Conservation (phyloP, 2,113 vertebrate species). For the Dipodomys merriami region DNA sequence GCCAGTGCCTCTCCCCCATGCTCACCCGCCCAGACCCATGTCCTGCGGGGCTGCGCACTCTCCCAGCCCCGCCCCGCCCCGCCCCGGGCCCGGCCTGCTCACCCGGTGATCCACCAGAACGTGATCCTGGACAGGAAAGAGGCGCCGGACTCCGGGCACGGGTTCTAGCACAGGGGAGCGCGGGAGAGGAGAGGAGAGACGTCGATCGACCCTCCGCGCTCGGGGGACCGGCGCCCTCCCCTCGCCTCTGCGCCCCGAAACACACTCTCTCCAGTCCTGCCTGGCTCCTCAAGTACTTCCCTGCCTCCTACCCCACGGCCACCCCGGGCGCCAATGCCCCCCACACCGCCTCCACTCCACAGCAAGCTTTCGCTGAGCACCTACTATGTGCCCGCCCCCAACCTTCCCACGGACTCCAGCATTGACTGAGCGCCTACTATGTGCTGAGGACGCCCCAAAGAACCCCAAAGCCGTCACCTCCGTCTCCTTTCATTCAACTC, state of each 20-base stretch:
- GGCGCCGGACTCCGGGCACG: slow-evolving; percentile 93
- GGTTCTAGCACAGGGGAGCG: slow-evolving; percentile 88
- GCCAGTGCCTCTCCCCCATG: too few relatives aligned
- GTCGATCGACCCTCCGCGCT: not conserved
- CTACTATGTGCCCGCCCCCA: not conserved
- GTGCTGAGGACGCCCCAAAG: not conserved
- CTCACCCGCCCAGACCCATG: too few relatives aligned
- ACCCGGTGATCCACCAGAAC: slow-evolving; percentile 99
- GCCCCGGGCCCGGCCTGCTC: slow-evolving; percentile 68
- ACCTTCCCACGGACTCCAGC: not conserved
- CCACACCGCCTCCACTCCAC: too few relatives aligned
- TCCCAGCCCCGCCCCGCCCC: not conserved
- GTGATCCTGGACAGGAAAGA: slow-evolving; percentile 96
- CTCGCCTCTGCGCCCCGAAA: too few relatives aligned
- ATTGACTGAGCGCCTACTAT: not conserved
- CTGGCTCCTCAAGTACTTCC: not conserved
- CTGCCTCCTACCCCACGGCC: not conserved
- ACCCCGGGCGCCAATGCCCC: too few relatives aligned
- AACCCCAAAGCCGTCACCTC: too few relatives aligned
- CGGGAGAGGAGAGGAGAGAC: accelerated
- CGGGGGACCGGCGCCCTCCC: not conserved
- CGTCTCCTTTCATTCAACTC: not conserved
- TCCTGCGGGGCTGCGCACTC: accelerated
- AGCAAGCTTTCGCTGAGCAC: not conserved
- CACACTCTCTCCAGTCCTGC: not conserved